phyloP scores from a whole-genome alignment of 2,797 vertebrate species.

The Adelosebastes latens region DNA sequence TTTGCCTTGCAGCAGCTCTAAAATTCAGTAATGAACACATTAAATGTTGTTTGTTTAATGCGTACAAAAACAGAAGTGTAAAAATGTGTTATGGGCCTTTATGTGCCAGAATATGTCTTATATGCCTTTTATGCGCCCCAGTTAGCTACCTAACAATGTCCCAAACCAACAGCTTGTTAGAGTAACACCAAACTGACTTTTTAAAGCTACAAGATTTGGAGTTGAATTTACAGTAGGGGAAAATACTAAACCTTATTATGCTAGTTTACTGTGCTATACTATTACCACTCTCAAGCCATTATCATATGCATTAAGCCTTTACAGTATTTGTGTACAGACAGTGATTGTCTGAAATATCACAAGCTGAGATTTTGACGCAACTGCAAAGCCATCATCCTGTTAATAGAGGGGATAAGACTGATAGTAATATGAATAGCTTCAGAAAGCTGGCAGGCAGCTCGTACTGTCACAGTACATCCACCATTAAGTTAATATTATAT shows the following conservation, averaged over 20 bases:
- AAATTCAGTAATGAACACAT: not conserved
- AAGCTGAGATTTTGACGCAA: slow-evolving; percentile 12
- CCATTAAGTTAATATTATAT: slow-evolving; percentile 57
- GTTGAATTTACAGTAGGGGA: not conserved
- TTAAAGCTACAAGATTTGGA: not conserved
- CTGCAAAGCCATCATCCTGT: slow-evolving; percentile 22
- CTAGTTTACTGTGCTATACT: not conserved
- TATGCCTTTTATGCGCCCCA: not conserved
- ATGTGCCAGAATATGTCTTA: not conserved
- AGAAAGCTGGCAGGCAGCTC: slow-evolving; percentile 43
- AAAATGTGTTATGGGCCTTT: not conserved
- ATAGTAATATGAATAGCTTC: slow-evolving; percentile 41
- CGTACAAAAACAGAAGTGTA: not conserved
- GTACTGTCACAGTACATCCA: slow-evolving; percentile 41
- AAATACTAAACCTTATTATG: not conserved
- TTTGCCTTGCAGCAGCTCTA: not conserved
- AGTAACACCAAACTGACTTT: not conserved
- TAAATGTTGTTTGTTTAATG: not conserved
- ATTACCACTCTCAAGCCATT: not conserved
- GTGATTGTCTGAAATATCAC: not conserved
- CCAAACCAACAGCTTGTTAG: slow-evolving; percentile 10
- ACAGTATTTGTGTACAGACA: not conserved
- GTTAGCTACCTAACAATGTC: slow-evolving; percentile 12
- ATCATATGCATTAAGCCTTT: not conserved
- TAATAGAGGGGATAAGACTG: slow-evolving; percentile 29